Evolutionary conservation across 2,113 vertebrate species (phyloP), one percentile per base, ranked within the genome.

Genomic region (Verasper variegatus): DNA sequence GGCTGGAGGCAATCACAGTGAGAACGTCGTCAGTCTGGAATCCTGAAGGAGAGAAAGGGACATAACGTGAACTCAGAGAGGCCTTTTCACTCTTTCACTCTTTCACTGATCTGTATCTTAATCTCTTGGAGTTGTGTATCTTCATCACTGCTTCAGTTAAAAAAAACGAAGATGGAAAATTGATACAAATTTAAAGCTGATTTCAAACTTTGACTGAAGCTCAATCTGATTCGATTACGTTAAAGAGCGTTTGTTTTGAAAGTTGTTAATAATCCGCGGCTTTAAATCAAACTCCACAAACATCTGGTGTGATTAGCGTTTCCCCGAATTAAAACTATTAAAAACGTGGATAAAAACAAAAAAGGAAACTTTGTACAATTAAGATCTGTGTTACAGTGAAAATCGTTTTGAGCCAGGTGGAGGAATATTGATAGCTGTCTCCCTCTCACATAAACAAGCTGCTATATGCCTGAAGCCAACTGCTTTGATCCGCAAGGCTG

Each of bases 11-110:
- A 71, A 84, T 92, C 86, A 85, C 87, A 86, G 74, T 89, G 81
- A 81, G 71, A 83, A 67, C 20, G 68, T 27, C 71, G 81, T 86
- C 81, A 69, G 61, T 80, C 78, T 51, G 66, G 72, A 77, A 71
- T 47, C 74, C 91, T 93, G 86, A 5, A 89, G 86, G 60, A 85
- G n/a, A 91, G 86, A 52, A 56, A 21, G 20, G 85, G 23, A 87
- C 54, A 69, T 4, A 61, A 47, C 0, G 6, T 61, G 18, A 70
- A 26, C 4, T 70, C 26, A 78, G 20, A 17, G 49, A 58, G 23
- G 27, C 20, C 47, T 18, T 17, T 18, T 5, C 15, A 51, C 47
- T 17, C 15, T 40, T 40, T 40, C 9, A 31, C 27, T 15, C 40
- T 2, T 13, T 11, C 9, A 42, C 40, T 11, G 10, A 14, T 47